These are phyloP conservation scores for Holothuria scabra DNA, from an alignment of 53 echinoderm and acorn worm species.

Conservation along the genomic window DNA sequence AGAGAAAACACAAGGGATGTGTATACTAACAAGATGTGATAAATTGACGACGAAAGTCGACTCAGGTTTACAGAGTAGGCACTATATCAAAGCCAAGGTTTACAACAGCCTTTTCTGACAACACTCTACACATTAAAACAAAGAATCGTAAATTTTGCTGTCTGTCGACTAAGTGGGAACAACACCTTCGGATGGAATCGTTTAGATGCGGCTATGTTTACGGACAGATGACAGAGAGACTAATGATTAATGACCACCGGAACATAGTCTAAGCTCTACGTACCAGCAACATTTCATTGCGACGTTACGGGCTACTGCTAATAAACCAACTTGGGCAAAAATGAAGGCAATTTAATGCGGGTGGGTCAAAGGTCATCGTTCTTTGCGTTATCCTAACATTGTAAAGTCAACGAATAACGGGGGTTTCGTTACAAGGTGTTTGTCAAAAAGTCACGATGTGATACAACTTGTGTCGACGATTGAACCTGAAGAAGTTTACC, in stretches of 20 bases:
- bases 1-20: constrained; percentile 25
- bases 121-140: constrained; percentile 47
- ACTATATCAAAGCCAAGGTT: constrained; percentile 36
- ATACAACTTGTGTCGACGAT: too few species aligned
- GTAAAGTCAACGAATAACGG: too few species aligned
- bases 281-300: constrained; percentile 23
- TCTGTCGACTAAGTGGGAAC: constrained; percentile 38
- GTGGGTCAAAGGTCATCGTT: constrained; percentile 11
- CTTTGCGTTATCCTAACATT: too few species aligned
- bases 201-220: constrained; percentile 36
- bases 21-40: constrained; percentile 45
- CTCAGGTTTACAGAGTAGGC: constrained; percentile 28
- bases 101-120: constrained; percentile 35
- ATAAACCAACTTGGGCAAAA: constrained; percentile 34
- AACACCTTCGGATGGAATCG: constrained; percentile 23
- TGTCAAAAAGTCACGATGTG: too few species aligned
- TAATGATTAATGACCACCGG: constrained; percentile 29
- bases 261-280: constrained; percentile 17
- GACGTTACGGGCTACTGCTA: constrained; percentile 44
- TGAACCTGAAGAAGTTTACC: too few species aligned
- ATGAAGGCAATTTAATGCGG: constrained; percentile 27
- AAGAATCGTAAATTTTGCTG: constrained; percentile 44
- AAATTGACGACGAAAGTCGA: constrained; percentile 46
- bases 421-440: too few species aligned
- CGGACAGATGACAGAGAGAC: constrained; percentile 12